Conservation (phyloP, 2,113 vertebrate species). For the Rhinolophus sinicus region DNA sequence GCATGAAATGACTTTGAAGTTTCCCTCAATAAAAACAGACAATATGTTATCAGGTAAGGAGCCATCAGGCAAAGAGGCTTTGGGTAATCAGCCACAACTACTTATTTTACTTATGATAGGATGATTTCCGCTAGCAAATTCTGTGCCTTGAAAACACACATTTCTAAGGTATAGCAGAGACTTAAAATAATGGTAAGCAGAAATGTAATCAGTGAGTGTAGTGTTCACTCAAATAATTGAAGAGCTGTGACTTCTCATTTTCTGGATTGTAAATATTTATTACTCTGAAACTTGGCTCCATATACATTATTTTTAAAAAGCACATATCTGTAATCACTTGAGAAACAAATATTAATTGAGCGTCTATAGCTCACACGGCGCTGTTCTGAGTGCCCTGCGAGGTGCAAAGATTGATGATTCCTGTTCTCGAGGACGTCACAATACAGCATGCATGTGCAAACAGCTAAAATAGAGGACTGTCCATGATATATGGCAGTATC, state of each 20-base stretch:
- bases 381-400: neutral
- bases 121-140: conserved; percentile 69
- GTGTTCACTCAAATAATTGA: conserved; percentile 27
- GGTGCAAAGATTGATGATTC: neutral
- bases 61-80: conserved; percentile 65
- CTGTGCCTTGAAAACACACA: conserved; percentile 42
- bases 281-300: conserved; percentile 32
- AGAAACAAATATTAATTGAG: neutral
- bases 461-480: neutral
- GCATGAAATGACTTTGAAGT: conserved; percentile 99
- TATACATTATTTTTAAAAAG: neutral
- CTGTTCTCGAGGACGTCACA: neutral
- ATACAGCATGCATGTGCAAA: neutral
- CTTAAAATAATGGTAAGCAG: conserved; percentile 50
- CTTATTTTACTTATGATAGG: conserved; percentile 50
- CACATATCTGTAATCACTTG: neutral
- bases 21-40: conserved; percentile 99
- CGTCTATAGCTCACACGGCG: neutral
- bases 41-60: conserved; percentile 98
- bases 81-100: neutral
- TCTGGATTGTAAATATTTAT: conserved; percentile 59
- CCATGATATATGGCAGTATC: neutral
- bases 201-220: conserved; percentile 66
- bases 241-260: conserved; percentile 59
- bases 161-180: conserved; percentile 55